Percentiles rank a stretch among this genome's conserved stretches.
Conservation (phyloP, 2,797 vertebrate genomes). For the Phataginus tricuspis region DNA sequence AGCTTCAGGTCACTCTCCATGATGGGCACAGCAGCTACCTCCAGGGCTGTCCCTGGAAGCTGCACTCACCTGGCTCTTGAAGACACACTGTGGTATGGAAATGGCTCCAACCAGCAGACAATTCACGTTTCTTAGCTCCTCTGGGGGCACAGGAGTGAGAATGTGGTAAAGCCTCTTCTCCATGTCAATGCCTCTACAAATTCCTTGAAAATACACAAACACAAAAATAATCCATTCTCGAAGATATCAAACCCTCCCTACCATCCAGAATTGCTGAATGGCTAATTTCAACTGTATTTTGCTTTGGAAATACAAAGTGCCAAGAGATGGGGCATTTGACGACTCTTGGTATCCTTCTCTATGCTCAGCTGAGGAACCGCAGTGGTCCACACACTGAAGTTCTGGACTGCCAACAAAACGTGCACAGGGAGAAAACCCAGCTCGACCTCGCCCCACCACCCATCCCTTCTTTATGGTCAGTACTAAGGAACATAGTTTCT, state of each 20-base stretch:
- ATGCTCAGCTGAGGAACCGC: not conserved
- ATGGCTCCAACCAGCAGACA: constrained; percentile 94
- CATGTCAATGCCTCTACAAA: constrained; percentile 94
- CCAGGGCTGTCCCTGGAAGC: not conserved
- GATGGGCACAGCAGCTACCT: fast-evolving
- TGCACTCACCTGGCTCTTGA: constrained; percentile 91
- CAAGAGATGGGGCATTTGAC: not conserved
- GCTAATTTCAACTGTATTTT: not conserved
- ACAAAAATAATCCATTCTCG: too few relatives aligned
- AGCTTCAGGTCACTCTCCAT: not conserved
- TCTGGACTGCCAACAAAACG: too few relatives aligned
- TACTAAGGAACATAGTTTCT: not conserved
- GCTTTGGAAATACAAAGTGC: not conserved
- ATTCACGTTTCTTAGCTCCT: constrained; percentile 91
- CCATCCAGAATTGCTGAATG: fast-evolving
- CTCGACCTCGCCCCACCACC: fast-evolving
- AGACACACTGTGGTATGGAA: constrained; percentile 89
- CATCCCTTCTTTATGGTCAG: not conserved
- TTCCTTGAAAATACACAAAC: constrained; percentile 84
- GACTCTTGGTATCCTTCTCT: too few relatives aligned
- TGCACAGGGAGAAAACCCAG: not conserved
- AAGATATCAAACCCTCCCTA: fast-evolving
- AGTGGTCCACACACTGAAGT: not conserved
- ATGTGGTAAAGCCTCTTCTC: constrained; percentile 92
- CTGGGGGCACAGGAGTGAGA: constrained; percentile 91